These are phyloP conservation scores for Drosophila tropicalis DNA, from an alignment of 1,140 invertebrate genomes.

Conservation along the genomic window DNA sequence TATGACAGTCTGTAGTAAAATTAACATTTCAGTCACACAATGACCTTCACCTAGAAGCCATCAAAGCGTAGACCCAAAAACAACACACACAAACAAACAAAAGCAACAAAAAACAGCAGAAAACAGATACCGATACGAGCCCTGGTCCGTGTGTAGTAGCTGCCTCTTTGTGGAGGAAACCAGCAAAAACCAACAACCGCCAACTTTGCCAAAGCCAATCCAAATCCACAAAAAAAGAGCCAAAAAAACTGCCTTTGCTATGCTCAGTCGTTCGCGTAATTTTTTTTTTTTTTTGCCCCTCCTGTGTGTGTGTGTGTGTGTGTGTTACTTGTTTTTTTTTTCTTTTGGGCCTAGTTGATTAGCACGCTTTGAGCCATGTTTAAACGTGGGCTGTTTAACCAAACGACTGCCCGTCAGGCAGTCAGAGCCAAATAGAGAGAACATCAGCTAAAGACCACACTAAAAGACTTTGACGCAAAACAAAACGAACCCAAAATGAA, in stretches of 20 bases:
- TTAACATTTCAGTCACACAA: constrained; percentile 75
- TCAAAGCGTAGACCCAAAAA: constrained; percentile 59
- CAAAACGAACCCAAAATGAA: not conserved
- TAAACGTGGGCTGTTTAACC: constrained; percentile 76
- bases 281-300: constrained; percentile 34
- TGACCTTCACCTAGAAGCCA: constrained; percentile 78
- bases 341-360: constrained; percentile 65
- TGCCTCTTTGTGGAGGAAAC: constrained; percentile 27
- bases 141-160: not conserved
- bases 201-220: constrained; percentile 37
- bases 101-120: constrained; percentile 37
- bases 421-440: constrained; percentile 39
- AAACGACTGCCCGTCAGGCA: constrained; percentile 49
- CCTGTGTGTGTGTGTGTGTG: not conserved
- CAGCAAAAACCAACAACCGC: constrained; percentile 25
- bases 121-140: constrained; percentile 28
- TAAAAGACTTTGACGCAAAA: constrained; percentile 66
- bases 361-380: constrained; percentile 76
- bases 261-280: constrained; percentile 72
- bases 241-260: constrained; percentile 47
- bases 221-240: constrained; percentile 29
- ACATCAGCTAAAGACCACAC: constrained; percentile 58
- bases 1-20: constrained; percentile 50
- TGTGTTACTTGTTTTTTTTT: not conserved
- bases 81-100: not conserved